Evolutionary conservation across 2,888 invertebrate species (phyloP).

Genomic region (Drosophila mettleri): DNA sequence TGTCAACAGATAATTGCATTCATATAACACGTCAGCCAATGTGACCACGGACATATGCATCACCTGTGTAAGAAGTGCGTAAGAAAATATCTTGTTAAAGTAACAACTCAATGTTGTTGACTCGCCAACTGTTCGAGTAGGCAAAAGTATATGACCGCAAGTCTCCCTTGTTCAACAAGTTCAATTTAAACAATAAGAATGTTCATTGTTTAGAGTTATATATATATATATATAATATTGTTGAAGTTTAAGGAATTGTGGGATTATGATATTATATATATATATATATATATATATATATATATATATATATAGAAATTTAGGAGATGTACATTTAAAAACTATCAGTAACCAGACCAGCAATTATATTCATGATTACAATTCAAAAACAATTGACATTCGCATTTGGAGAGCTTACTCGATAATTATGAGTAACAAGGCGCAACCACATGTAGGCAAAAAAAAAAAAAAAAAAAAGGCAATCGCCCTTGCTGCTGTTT

Average conservation of each 20-base stretch:
- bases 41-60: neutral
- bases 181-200: slow-evolving; percentile 3
- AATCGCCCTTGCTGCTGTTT: neutral
- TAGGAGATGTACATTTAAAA: too few species aligned
- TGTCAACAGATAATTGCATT: slow-evolving; percentile 3
- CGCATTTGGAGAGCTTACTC: slow-evolving; percentile 26
- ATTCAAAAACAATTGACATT: slow-evolving; percentile 45
- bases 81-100: slow-evolving; percentile 17
- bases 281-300: too few species aligned
- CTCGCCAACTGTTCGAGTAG: neutral
- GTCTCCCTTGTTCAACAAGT: neutral
- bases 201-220: too few species aligned
- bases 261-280: too few species aligned
- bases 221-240: too few species aligned
- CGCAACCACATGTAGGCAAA: slow-evolving; percentile 35
- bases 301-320: too few species aligned
- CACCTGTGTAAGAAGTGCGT: neutral
- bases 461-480: slow-evolving; percentile 8
- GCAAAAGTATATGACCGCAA: neutral
- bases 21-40: neutral
- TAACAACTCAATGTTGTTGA: slow-evolving; percentile 56
- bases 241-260: too few species aligned
- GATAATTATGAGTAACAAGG: slow-evolving; percentile 39
- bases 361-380: slow-evolving; percentile 37
- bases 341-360: slow-evolving; percentile 7